These are phyloP conservation scores for Bombus superbus DNA, from an alignment of 1,140 invertebrate species.

Conservation along the genomic window DNA sequence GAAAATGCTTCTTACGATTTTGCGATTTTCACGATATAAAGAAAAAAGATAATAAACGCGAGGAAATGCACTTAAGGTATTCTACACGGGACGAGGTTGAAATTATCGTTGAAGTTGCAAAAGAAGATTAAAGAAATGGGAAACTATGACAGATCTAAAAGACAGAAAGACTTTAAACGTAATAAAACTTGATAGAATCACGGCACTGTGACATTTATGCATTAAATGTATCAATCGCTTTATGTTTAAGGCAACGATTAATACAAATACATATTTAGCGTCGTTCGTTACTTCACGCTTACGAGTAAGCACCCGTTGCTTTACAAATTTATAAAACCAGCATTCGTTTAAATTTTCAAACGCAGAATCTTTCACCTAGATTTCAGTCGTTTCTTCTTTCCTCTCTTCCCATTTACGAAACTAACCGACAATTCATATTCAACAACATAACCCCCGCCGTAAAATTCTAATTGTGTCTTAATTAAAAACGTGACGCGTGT, in stretches of 20 bases:
- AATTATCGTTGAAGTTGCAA: neutral
- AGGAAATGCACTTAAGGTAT: neutral
- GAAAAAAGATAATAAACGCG: neutral
- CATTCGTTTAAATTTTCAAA: neutral
- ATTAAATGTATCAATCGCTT: neutral
- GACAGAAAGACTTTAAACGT: neutral
- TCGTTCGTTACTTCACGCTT: neutral
- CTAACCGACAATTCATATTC: neutral
- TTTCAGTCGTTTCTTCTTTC: neutral
- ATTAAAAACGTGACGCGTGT: neutral
- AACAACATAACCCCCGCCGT: no score
- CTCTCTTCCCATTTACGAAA: neutral
- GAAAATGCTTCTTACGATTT: neutral
- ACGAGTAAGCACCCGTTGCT: neutral
- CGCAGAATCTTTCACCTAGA: neutral
- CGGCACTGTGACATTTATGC: neutral
- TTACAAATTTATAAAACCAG: neutral
- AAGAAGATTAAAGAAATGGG: neutral
- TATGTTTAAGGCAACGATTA: neutral
- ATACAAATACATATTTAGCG: neutral
- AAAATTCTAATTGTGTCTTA: neutral
- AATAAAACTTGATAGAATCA: neutral
- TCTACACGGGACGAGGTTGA: neutral
- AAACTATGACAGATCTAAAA: neutral
- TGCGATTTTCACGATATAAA: neutral